These are phyloP conservation scores for Eubucco bourcierii DNA, from an alignment of 2,113 vertebrate species.

Conservation along the genomic window DNA sequence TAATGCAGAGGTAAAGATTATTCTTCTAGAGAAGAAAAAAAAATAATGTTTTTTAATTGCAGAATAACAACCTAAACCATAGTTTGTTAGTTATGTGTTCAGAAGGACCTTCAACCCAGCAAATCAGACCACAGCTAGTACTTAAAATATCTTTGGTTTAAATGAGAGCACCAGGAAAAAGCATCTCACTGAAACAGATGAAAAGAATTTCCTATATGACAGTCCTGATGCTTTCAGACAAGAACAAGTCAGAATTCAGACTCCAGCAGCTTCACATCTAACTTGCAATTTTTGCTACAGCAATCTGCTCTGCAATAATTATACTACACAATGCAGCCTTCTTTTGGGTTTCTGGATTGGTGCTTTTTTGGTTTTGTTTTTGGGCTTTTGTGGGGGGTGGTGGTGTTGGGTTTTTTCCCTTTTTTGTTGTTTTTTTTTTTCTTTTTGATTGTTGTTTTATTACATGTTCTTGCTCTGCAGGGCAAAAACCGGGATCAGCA, in stretches of 20 bases:
- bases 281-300: not conserved
- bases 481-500: not conserved
- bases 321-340: not conserved
- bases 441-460: not conserved
- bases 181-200: not conserved
- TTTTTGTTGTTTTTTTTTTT: not conserved
- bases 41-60: not conserved
- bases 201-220: not conserved
- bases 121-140: not conserved
- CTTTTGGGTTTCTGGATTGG: too few species aligned
- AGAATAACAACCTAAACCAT: not conserved
- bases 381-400: too few species aligned
- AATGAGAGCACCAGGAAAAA: not conserved
- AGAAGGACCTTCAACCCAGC: not conserved
- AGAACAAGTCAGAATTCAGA: not conserved
- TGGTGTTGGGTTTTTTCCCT: too few species aligned
- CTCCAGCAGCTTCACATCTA: not conserved
- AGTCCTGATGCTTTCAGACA: not conserved
- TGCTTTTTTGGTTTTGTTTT: too few species aligned
- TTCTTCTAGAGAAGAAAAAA: not conserved
- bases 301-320: not conserved
- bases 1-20: not conserved
- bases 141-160: not conserved
- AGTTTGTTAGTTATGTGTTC: not conserved
- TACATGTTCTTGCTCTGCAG: not conserved